Base-by-base conservation (phyloP, 2,113 vertebrate genomes). In the Cyrtonyx montezumae region DNA sequence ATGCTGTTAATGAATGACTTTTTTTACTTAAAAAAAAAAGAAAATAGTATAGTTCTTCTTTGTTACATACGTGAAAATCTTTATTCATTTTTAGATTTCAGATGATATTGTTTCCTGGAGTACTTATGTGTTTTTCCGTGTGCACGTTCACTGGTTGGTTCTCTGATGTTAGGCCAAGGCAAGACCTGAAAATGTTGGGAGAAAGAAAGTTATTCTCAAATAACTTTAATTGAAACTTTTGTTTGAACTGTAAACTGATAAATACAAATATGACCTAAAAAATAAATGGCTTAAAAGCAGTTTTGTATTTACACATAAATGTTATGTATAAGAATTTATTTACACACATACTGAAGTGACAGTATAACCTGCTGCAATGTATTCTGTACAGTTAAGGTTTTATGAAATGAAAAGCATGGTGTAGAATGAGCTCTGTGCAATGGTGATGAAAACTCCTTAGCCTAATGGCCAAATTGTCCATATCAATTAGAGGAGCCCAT, bases 101-200 rank as follows among this genome's bases (percentile, higher is more conserved):
- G 42, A 53, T 86, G 37, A 40, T 53, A 48, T 37, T 0, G 56
- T 76, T 82, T 91, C 81, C 66, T 87, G 81, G 40, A 91, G 87
- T 91, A 95, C 66, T 92, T 87, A 84, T 34, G 83, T 7, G 1
- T 75, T 93, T 76, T 95, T 63, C 53, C 42, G 84, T 46, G 62
- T 6, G 11, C 11, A 22, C 9, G 3, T 61, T 80, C 83, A 25
- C 32, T 49, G 48, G 53, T 21, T 61, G 34, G 8, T 42, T 65
- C 40, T 87, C 78, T 42, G 34, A 56, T 16, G 13, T 1, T 22
- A 55, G 13, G 48, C 37, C 93, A 80, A 1, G 2, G 51, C 18
- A 56, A 78, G 69, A 94, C 80, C 92, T 96, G 77, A 79, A 95
- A 95, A 84, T 2, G 4, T 45, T 66, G 14, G 14, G 37, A 3